Evolutionary conservation across 2,888 invertebrate genomes (phyloP), one percentile per base, ranked within the genome.

Genomic region (Pilophorus perplexus): DNA sequence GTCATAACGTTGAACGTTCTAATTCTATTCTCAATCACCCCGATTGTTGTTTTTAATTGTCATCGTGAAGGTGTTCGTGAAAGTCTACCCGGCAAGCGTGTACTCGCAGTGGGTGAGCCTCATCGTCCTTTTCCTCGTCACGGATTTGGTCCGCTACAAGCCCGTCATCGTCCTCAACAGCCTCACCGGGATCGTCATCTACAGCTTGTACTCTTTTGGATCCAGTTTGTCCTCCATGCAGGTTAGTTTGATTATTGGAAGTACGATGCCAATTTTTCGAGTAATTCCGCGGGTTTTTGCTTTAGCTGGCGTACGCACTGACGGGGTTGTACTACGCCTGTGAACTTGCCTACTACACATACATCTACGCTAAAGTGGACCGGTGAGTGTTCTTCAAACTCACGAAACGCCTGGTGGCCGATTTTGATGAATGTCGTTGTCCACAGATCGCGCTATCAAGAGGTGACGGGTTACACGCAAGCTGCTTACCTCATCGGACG

Each of bases 341-440:
- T 1, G 95, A 95, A 78, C 88, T 96, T 0, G 95, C 95, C 0
- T 96, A 95, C 77, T 90, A 87, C 74, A 93, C 94, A 0, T 96
- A 96, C 74, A 91, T 95, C 71, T 96, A 94, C 78, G 90, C 94
- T 23, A 90, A 93, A 81, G 93, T 92, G 25, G 72, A 73, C 42
- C 57, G 69, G 67, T 38, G 55, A 3, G 52, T 50, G 23, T 1
- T 42, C 42, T n/a, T n/a, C n/a, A n/a, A n/a, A n/a, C n/a, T n/a
- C n/a, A n/a, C n/a, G n/a, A n/a, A n/a, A n/a, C n/a, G n/a, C n/a
- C n/a, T n/a, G n/a, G n/a, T n/a, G n/a, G n/a, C n/a, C n/a, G n/a
- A n/a, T n/a, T n/a, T n/a, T n/a, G 33, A 33, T 33, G 33, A 33
- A 33, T 33, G 33, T 33, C 33, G 6, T 33, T 33, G 6, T 33